phyloP scores from a whole-genome alignment of 2,113 vertebrate species.

The Tenebrosternarchus preto region DNA sequence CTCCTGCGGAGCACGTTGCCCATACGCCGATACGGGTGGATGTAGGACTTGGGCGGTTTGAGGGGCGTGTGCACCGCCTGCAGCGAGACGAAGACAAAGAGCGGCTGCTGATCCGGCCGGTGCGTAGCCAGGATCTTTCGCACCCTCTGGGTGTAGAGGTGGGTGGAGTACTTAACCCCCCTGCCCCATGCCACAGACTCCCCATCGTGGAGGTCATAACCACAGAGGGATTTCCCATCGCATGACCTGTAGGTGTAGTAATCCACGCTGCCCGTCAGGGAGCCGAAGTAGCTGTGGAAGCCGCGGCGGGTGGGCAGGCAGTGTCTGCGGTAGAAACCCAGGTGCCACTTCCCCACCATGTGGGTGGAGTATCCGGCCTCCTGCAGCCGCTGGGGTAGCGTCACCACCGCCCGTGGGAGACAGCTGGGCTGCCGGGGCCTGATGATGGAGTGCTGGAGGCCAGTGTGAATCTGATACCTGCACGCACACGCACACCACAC shows the following conservation, averaged over 20 bases:
- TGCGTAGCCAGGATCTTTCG: constrained; percentile 87
- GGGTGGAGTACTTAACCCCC: constrained; percentile 89
- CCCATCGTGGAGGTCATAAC: constrained; percentile 89
- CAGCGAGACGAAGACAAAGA: constrained; percentile 92
- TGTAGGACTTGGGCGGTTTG: constrained; percentile 88
- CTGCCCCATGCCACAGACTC: constrained; percentile 88
- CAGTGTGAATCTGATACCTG: constrained; percentile 97
- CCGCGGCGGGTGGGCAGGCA: constrained; percentile 91
- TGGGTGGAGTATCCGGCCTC: constrained; percentile 88
- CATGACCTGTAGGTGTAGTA: constrained; percentile 93
- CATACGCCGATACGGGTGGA: constrained; percentile 89
- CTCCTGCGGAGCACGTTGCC: constrained; percentile 86
- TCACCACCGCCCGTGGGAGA: constrained; percentile 84
- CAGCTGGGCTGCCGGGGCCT: constrained; percentile 92
- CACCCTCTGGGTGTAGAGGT: constrained; percentile 85
- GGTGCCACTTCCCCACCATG: constrained; percentile 97
- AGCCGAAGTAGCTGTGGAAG: constrained; percentile 91
- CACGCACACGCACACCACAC: background rate
- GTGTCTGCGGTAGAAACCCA: constrained; percentile 92
- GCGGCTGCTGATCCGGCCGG: constrained; percentile 77
- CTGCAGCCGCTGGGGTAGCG: constrained; percentile 88
- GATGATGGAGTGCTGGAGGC: constrained; percentile 95
- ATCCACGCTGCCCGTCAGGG: constrained; percentile 91
- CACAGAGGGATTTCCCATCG: constrained; percentile 84
- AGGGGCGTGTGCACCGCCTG: constrained; percentile 92